Conservation (phyloP, 2,888 invertebrate species). For the Chrysotoxum bicinctum region DNA sequence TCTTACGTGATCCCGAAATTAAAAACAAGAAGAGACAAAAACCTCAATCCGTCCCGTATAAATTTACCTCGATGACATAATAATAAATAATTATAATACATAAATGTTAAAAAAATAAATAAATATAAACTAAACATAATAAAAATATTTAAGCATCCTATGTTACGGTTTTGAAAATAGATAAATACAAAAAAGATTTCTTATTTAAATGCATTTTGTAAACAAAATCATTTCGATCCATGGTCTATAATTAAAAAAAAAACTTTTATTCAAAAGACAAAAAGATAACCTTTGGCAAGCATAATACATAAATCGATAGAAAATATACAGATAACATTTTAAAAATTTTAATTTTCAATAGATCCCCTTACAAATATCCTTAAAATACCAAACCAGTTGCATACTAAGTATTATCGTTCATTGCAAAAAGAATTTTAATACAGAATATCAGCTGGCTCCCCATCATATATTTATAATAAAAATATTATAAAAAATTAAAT, state of each 20-base stretch:
- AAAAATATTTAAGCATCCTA: conserved; percentile 72
- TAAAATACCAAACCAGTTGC: conserved; percentile 73
- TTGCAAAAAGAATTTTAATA: conserved; percentile 7
- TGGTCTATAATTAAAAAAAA: conserved; percentile 30
- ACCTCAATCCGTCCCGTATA: not conserved
- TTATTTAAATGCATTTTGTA: conserved; percentile 73
- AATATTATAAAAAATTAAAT: conserved; percentile 31
- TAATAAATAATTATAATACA: not conserved
- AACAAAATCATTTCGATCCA: not conserved
- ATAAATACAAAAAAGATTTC: conserved; percentile 42
- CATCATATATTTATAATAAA: conserved; percentile 63
- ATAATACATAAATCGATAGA: conserved; percentile 47
- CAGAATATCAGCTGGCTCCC: conserved; percentile 59
- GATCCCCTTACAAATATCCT: conserved; percentile 71
- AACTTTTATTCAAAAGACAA: conserved; percentile 11
- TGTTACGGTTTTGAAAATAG: conserved; percentile 60
- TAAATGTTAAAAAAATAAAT: not conserved
- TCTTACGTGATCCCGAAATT: no score
- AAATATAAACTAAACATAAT: conserved; percentile 5
- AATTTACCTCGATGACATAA: conserved; percentile 3
- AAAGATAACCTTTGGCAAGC: conserved; percentile 50
- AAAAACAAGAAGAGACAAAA: no score
- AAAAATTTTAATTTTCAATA: conserved; percentile 73
- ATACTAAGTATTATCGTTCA: conserved; percentile 27
- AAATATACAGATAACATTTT: conserved; percentile 47